phyloP scores from a whole-genome alignment of 1,140 invertebrate genomes.

The Danaus melanippus region DNA sequence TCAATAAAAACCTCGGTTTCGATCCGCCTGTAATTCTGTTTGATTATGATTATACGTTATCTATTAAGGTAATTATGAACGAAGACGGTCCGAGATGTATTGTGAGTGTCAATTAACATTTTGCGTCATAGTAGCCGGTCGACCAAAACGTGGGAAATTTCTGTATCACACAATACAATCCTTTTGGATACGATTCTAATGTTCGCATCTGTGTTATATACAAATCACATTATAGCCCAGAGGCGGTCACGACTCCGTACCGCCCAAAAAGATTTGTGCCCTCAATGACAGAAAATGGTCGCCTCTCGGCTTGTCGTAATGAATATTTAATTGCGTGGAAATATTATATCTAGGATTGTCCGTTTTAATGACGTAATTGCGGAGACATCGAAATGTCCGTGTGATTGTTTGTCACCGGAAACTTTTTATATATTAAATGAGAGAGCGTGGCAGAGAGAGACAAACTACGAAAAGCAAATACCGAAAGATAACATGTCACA shows the following conservation, averaged over 20 bases:
- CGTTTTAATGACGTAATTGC: constrained; percentile 17
- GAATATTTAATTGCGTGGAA: constrained; percentile 65
- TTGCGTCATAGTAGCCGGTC: constrained; percentile 31
- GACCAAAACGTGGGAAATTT: constrained; percentile 43
- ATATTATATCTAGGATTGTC: constrained; percentile 43
- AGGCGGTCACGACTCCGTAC: constrained; percentile 27
- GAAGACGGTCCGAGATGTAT: constrained; percentile 41
- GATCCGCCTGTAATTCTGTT: constrained; percentile 59
- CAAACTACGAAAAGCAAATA: no score
- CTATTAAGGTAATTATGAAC: constrained; percentile 63
- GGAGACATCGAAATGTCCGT: not conserved
- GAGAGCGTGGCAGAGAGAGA: no score
- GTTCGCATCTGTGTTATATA: constrained; percentile 8
- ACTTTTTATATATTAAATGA: no score
- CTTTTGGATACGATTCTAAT: no score
- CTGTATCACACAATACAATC: no score
- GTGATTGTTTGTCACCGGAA: no score
- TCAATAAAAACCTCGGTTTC: constrained; percentile 44
- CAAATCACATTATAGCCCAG: constrained; percentile 24
- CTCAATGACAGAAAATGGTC: constrained; percentile 53
- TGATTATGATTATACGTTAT: constrained; percentile 57
- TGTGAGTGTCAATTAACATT: constrained; percentile 50
- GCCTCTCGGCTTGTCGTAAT: constrained; percentile 36
- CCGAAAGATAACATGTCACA: no score
- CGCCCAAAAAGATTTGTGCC: constrained; percentile 30